Percentiles rank a stretch among this genome's conserved stretches.
phyloP scores from a whole-genome alignment of 2,797 vertebrate species.

The Buceros bicornis region DNA sequence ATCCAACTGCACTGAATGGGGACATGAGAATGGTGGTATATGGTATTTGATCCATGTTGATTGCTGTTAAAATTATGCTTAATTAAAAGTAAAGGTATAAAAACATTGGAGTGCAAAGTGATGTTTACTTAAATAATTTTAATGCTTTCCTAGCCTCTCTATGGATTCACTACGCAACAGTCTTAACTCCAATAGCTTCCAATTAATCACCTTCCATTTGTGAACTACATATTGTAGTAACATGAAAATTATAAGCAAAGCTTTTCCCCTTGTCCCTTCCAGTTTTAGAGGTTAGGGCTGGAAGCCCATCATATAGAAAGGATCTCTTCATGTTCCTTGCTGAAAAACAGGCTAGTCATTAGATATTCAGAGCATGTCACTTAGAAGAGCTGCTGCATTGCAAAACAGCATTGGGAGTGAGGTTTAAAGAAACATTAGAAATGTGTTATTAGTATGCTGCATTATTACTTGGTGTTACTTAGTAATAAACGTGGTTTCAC shows the following conservation, averaged over 20 bases:
- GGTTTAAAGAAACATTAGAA: slow-evolving; percentile 31
- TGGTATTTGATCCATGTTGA: neutral
- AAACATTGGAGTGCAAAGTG: neutral
- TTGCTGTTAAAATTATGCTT: slow-evolving; percentile 27
- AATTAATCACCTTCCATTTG: slow-evolving; percentile 24
- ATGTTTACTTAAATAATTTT: neutral
- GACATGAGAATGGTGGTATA: neutral
- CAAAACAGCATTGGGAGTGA: neutral
- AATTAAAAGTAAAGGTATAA: slow-evolving; percentile 44
- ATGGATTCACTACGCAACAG: neutral
- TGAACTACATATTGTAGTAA: neutral
- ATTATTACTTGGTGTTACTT: slow-evolving; percentile 8
- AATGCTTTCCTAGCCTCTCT: slow-evolving; percentile 7
- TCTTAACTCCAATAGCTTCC: neutral
- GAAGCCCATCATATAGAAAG: neutral
- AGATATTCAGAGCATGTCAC: neutral
- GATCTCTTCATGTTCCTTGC: neutral
- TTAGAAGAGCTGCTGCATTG: neutral
- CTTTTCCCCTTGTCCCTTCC: neutral
- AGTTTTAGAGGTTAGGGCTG: neutral
- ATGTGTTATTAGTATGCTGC: slow-evolving; percentile 5
- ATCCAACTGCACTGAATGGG: neutral
- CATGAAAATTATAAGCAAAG: neutral
- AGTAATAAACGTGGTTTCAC: slow-evolving; percentile 13
- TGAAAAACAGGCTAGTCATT: slow-evolving; percentile 4